Percentiles rank a stretch among this genome's conserved stretches.
phyloP scores from a whole-genome alignment of 1,140 invertebrate species.

The Ceratina calcarata region DNA sequence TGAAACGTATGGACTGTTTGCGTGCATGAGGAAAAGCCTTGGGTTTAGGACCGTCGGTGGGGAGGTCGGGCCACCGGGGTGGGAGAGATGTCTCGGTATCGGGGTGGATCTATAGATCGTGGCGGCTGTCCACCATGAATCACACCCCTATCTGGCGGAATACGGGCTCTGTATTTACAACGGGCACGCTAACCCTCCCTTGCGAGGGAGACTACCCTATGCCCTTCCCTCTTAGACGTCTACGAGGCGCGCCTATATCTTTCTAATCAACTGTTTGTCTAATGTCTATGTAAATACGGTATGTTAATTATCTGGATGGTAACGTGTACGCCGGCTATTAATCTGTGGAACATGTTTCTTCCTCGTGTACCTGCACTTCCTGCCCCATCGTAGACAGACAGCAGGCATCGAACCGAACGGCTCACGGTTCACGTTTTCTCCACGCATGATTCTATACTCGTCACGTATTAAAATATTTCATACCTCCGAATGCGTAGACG shows the following conservation, averaged over 20 bases:
- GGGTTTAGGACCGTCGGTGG: constrained; percentile 30
- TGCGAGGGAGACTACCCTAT: constrained; percentile 15
- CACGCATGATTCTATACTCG: too few species aligned
- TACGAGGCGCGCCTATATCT: constrained; percentile 64
- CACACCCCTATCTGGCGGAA: constrained; percentile 72
- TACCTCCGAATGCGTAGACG: too few species aligned
- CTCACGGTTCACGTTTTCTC: constrained; percentile 5
- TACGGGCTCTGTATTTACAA: constrained; percentile 68
- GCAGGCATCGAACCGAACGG: constrained; percentile 39
- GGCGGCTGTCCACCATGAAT: constrained; percentile 71
- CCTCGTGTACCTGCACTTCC: constrained; percentile 54
- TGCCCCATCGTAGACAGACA: background rate
- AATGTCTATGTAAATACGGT: constrained; percentile 73
- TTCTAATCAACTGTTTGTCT: constrained; percentile 72
- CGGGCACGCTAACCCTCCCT: constrained; percentile 68
- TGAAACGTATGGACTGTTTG: constrained; percentile 75
- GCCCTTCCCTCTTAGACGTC: constrained; percentile 15
- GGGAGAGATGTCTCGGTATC: constrained; percentile 70
- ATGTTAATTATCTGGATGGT: constrained; percentile 70
- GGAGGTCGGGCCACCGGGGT: constrained; percentile 2
- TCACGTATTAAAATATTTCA: too few species aligned
- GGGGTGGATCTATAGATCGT: constrained; percentile 72
- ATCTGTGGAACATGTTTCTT: constrained; percentile 64
- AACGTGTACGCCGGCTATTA: constrained; percentile 68
- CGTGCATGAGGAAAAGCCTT: constrained; percentile 64